A percentile compares a stretch with the other conserved stretches of the same genome.
These are phyloP conservation scores for Mycetomoellerius zeteki DNA, from an alignment of 1,140 invertebrate genomes.

Conservation along the genomic window DNA sequence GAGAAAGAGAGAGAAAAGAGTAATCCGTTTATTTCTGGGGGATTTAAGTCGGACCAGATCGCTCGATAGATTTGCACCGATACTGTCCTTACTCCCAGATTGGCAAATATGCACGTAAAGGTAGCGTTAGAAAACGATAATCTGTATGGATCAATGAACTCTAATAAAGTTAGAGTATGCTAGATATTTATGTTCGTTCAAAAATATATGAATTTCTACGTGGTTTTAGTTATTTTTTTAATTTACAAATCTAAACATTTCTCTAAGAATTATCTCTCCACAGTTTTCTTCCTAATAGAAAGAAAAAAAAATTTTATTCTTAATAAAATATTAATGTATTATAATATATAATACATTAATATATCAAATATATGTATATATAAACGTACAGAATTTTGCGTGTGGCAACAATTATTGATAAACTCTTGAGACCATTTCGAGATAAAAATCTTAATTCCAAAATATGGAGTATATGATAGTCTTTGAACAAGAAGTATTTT, in stretches of 20 bases:
- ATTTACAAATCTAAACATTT: not conserved
- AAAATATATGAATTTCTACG: not conserved
- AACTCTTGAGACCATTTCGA: too few species aligned
- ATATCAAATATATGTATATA: too few species aligned
- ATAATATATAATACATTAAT: too few species aligned
- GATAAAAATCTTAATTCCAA: too few species aligned
- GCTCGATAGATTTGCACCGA: conserved; percentile 55
- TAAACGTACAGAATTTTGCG: too few species aligned
- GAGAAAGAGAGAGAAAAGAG: not conserved
- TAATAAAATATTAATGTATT: too few species aligned
- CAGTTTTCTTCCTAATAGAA: not conserved
- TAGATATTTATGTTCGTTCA: not conserved
- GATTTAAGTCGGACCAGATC: conserved; percentile 59
- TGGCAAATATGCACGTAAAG: conserved; percentile 37
- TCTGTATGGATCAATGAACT: conserved; percentile 22
- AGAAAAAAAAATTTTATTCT: not conserved
- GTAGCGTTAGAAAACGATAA: conserved; percentile 7
- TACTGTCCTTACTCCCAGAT: conserved; percentile 36
- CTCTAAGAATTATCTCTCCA: too few species aligned
- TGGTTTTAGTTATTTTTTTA: not conserved
- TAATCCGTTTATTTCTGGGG: conserved; percentile 64
- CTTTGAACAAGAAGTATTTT: too few species aligned
- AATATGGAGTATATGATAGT: too few species aligned
- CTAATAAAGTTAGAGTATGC: not conserved
- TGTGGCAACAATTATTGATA: too few species aligned